phyloP scores from a whole-genome alignment of 1,140 invertebrate genomes.

The Achatina immaculata region DNA sequence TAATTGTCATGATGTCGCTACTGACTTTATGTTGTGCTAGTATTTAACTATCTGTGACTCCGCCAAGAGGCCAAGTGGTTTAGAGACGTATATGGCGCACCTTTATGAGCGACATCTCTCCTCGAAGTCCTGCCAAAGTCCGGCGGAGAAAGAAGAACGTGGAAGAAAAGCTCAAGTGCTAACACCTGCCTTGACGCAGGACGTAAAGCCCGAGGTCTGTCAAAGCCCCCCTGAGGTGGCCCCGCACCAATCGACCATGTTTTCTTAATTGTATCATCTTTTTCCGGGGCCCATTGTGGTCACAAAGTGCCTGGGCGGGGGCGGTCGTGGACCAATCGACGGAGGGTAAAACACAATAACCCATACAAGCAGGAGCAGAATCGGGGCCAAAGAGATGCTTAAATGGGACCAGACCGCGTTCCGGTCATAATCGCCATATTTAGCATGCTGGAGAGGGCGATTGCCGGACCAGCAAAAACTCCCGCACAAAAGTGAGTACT shows the following conservation, averaged over 20 bases:
- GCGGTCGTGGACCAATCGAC: neutral
- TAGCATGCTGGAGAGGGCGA: neutral
- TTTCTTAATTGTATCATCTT: conserved; percentile 24
- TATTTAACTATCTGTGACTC: no score
- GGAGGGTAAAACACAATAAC: neutral
- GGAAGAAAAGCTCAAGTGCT: no score
- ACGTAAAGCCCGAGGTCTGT: no score
- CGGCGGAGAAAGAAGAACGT: no score
- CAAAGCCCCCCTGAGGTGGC: neutral
- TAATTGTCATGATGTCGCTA: no score
- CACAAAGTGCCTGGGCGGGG: conserved; percentile 9
- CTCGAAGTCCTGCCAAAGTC: no score
- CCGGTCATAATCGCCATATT: neutral
- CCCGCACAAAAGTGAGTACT: neutral
- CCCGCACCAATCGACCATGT: neutral
- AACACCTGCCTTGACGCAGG: no score
- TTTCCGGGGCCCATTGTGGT: conserved; percentile 1
- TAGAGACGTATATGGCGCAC: no score
- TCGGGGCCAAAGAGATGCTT: neutral
- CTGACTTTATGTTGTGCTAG: no score
- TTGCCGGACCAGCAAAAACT: no score
- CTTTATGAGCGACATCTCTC: no score
- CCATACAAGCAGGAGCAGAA: neutral
- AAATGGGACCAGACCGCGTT: neutral
- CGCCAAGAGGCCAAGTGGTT: no score